A percentile compares a stretch with the other conserved stretches of the same genome.
These are phyloP conservation scores for Hypercompe scribonia DNA, from an alignment of 2,888 invertebrate genomes.

Conservation along the genomic window DNA sequence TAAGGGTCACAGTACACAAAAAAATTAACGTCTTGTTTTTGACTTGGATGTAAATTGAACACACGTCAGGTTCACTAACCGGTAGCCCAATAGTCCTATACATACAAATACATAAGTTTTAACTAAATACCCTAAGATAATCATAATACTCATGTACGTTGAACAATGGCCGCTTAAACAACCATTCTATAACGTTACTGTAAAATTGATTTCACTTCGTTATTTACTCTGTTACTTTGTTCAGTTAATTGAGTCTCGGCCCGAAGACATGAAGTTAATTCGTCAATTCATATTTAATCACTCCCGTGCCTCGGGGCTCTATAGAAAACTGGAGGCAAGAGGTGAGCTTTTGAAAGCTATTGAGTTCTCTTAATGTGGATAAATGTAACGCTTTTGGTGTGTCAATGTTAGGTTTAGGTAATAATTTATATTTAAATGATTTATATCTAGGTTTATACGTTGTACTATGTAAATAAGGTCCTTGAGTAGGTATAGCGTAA, in stretches of 20 bases:
- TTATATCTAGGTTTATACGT: background rate
- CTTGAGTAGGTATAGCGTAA: background rate
- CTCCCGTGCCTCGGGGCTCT: slow-evolving; percentile 46
- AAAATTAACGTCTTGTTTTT: too few relatives aligned
- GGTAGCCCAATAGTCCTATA: background rate
- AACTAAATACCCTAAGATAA: slow-evolving; percentile 17
- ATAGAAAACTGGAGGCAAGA: slow-evolving; percentile 16
- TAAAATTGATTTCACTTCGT: slow-evolving; percentile 80
- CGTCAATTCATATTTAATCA: slow-evolving; percentile 84
- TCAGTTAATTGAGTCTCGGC: slow-evolving; percentile 83
- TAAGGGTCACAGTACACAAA: too few relatives aligned
- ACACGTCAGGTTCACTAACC: too few relatives aligned
- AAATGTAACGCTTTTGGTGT: slow-evolving; percentile 13
- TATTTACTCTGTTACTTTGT: slow-evolving; percentile 85
- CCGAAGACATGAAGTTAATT: slow-evolving; percentile 83
- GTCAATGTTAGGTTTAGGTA: slow-evolving; percentile 19
- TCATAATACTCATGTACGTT: slow-evolving; percentile 28
- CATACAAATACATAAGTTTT: slow-evolving; percentile 6
- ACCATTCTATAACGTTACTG: slow-evolving; percentile 68
- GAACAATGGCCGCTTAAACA: slow-evolving; percentile 69
- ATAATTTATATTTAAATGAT: background rate
- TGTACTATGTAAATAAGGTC: background rate
- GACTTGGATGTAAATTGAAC: too few relatives aligned
- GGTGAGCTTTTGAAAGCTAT: slow-evolving; percentile 16
- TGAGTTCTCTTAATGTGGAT: slow-evolving; percentile 22